Evolutionary conservation across 2,113 vertebrate genomes (phyloP).

Genomic region (Vombatus ursinus): DNA sequence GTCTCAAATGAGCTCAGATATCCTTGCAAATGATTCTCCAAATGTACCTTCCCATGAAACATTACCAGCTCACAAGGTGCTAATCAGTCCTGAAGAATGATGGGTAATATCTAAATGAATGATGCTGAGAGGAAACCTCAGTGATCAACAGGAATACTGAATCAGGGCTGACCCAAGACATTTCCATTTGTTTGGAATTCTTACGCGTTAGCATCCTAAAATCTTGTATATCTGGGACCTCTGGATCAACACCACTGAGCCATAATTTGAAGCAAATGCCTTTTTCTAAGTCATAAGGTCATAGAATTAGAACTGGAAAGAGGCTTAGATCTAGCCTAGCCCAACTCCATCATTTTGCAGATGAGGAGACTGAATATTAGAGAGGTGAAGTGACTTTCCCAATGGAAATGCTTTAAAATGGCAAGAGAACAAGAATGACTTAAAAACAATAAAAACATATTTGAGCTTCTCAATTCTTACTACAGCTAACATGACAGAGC

Average conservation of each 20-base stretch:
- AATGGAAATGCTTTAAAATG: background rate
- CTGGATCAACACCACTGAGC: background rate
- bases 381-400: background rate
- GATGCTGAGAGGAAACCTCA: background rate
- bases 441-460: conserved; percentile 23
- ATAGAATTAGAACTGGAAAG: background rate
- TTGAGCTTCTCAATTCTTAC: background rate
- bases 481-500: background rate
- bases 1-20: background rate
- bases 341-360: background rate
- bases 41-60: background rate
- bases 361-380: background rate
- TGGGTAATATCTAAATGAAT: background rate
- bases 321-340: background rate
- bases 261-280: background rate
- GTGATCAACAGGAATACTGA: background rate
- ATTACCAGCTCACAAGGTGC: background rate
- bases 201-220: background rate
- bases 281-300: background rate
- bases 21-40: background rate
- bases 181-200: too few species aligned
- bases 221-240: background rate
- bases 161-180: background rate
- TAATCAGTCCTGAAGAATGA: background rate
- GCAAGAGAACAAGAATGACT: background rate